Base-by-base conservation (phyloP, 2,113 vertebrate species). In the Sialia sialis region DNA sequence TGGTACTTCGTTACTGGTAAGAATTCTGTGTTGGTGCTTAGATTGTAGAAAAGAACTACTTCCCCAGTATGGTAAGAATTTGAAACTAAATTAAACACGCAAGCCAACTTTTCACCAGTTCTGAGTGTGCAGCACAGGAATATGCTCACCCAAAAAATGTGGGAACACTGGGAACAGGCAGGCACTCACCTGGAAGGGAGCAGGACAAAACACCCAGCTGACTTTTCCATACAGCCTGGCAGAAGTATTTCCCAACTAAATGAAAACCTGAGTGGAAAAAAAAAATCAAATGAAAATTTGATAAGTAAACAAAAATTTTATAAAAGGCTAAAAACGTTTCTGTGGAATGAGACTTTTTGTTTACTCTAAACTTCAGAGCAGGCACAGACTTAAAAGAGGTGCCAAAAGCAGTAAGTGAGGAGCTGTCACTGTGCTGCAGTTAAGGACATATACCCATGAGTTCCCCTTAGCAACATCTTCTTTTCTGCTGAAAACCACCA, bases 101-200 rank as follows among this genome's bases (percentile, higher is more conserved):
- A 72, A 63, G 10, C 63, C 11, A 56, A 2, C 9, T 80, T 94
- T 89, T 77, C n/a, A 74, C 41, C n/a, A 54, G 38, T 67, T 78
- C 26, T 44, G 51, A 58, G 13, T 46, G 34, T 62, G 22, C 38
- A 75, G 36, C 7, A 20, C 16, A 64, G 69, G 30, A 48, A 43
- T 7, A 43, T 6, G 4, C 0, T 1, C 27, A 51, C 13, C 23
- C 23, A 21, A 72, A 38, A 41, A 2, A 27, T n/a, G 18, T 2
- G 4, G 38, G 36, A 82, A 17, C 0, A 1, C 26, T 23, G n/a
- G n/a, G 52, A 72, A 11, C 8, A 46, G 32, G 29, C 51, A 84
- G 30, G 16, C 1, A 20, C 22, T 26, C 21, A 36, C 19, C 19
- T 51, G 48, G 56, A 30, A 78, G 16, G 41, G 11, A 91, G 43